Conservation (phyloP, 2,888 invertebrate genomes). For the Unio pictorum region DNA sequence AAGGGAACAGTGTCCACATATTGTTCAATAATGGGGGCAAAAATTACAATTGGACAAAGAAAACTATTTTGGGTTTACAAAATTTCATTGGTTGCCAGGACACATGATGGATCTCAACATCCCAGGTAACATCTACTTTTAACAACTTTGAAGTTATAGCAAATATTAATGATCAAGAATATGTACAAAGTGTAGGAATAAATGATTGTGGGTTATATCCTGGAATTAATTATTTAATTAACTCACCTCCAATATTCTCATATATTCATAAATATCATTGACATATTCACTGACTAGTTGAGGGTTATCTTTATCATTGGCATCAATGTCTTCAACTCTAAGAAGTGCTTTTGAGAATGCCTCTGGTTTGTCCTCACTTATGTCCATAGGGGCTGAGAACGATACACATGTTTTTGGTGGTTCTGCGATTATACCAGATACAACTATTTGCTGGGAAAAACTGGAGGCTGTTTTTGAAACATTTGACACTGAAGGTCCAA, state of each 20-base stretch:
- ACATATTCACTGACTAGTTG: slow-evolving; percentile 87
- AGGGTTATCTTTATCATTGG: slow-evolving; percentile 81
- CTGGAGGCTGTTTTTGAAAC: slow-evolving; percentile 17
- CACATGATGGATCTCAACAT: too few relatives aligned
- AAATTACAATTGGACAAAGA: too few relatives aligned
- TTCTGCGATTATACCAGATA: slow-evolving; percentile 24
- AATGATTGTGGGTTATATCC: too few relatives aligned
- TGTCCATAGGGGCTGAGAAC: slow-evolving; percentile 55
- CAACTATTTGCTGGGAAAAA: slow-evolving; percentile 3
- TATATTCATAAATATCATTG: slow-evolving; percentile 90
- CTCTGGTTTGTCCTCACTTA: slow-evolving; percentile 56
- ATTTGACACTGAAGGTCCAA: slow-evolving; percentile 16
- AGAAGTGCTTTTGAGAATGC: slow-evolving; percentile 54
- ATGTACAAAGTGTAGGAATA: too few relatives aligned
- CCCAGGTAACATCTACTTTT: too few relatives aligned
- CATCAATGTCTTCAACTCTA: slow-evolving; percentile 77
- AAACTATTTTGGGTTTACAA: too few relatives aligned
- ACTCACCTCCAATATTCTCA: slow-evolving; percentile 81
- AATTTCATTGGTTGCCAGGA: too few relatives aligned
- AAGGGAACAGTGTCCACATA: too few relatives aligned
- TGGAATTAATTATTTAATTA: not conserved
- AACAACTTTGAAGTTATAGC: too few relatives aligned
- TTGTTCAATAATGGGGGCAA: too few relatives aligned
- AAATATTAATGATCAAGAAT: too few relatives aligned
- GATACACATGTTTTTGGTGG: slow-evolving; percentile 22